Evolutionary conservation across 2,113 vertebrate species (phyloP), one percentile per base, ranked within the genome.

Genomic region (Forbesichthys papilliferus): DNA sequence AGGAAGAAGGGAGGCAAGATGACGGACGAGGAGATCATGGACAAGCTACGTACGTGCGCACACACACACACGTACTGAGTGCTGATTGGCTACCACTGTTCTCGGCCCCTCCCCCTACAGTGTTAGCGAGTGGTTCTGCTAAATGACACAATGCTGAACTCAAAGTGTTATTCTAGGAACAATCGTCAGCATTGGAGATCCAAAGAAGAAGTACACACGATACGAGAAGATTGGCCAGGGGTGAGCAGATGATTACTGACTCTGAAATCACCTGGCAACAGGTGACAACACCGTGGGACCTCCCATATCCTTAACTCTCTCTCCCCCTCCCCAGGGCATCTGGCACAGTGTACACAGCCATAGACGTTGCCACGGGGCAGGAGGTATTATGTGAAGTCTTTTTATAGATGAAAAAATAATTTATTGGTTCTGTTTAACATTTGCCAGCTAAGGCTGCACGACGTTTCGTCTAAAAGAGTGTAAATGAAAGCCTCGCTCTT

Each of bases 21-120:
- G 96, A 96, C 95, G 0, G 98, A 99, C 80, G 98, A 98, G 84
- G 97, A 99, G 84, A 99, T 99, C 80, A 98, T 98, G 96, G 98
- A 98, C 74, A 99, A 96, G 91, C 93, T 99, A 74, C 91, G 98
- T 99, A 93, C 4, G 20, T 3, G 7, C 46, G 12, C 61, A 18
- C 4, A 18, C 47, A 49, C 11, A 33, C 61, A 62, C 36, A 48
- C 46, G 1, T 1, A 8, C 36, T 42, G 36, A 42, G 36, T 42
- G 36, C 36, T 42, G 36, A 42, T 42, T 42, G 36, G 36, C 4
- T 42, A 0, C 36, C 36, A 42, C 36, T 42, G 5, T 8, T 42
- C 36, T 42, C 36, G 1, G 7, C 36, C 36, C 36, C 36, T 2
- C 27, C 27, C 27, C 27, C 27, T 27, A 27, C 27, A 27, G 36